These are phyloP conservation scores for Telmatochromis sp. DNA, from an alignment of 2,113 vertebrate species.

Conservation along the genomic window DNA sequence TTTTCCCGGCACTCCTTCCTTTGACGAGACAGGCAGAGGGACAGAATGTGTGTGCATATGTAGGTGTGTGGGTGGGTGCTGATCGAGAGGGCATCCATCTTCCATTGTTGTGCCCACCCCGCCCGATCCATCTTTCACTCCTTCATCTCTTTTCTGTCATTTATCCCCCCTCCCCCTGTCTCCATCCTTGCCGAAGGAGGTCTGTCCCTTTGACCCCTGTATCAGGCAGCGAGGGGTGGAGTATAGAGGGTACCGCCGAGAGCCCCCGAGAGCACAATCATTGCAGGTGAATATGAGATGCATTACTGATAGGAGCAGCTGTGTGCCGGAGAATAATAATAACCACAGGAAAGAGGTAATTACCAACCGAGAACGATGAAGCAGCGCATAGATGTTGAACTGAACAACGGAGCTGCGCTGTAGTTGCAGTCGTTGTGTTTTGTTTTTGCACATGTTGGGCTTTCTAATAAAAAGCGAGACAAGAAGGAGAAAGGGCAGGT, in stretches of 20 bases:
- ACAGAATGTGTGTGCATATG: not conserved
- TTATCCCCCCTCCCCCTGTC: not conserved
- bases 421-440: conserved; percentile 4
- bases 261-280: not conserved
- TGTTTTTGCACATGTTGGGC: not conserved
- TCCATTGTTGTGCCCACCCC: conserved; percentile 4
- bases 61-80: not conserved
- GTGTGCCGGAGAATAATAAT: conserved; percentile 44
- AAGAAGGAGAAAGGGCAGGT: not conserved
- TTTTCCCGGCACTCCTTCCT: conserved; percentile 3
- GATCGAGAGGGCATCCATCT: not conserved
- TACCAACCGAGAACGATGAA: conserved; percentile 14
- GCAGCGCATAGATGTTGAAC: not conserved
- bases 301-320: conserved; percentile 47
- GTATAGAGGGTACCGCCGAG: not conserved
- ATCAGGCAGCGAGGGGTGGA: not conserved
- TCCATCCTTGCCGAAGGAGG: not conserved
- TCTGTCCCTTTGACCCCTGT: conserved; percentile 41
- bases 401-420: not conserved
- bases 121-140: not conserved
- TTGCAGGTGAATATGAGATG: conserved; percentile 61
- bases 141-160: not conserved
- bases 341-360: conserved; percentile 48
- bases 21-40: conserved; percentile 1
- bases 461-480: not conserved